Base-by-base conservation (phyloP, 2,888 invertebrate genomes). In the Drosophila ustulata region DNA sequence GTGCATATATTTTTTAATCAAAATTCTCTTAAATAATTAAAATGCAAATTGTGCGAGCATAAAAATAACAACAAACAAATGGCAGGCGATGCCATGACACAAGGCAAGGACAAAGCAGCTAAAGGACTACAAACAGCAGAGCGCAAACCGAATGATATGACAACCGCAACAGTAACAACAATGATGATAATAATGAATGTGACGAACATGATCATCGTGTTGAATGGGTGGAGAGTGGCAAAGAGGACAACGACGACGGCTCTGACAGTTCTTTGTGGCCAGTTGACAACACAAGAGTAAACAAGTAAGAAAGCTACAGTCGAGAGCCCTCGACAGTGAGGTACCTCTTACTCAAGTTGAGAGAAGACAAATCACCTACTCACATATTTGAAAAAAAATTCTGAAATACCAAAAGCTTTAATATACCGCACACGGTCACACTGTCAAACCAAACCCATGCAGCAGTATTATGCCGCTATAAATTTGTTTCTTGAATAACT, bases 1-100 rank as follows among this genome's bases (percentile, higher is more conserved):
- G 23, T 50, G 53, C 50, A 74, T 75, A 80, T 80, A 86, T 89
- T 84, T 90, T 90, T 90, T 91, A 91, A 91, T 91, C 90, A 91
- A 90, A 90, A 91, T 91, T 90, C 89, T 90, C 84, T 89, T 90
- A 88, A 90, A 91, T 91, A 91, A 91, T 90, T 90, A 89, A 91
- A 90, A 91, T 90, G 85, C 82, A 90, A 90, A 90, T 89, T 90
- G 87, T 80, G 82, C 65, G 88, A 83, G 73, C 67, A 83, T 75
- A 79, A 83, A 78, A 80, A 82, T 58, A 80, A 77, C 72, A 84
- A 81, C 82, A 79, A 72, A 66, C 80, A 78, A 75, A 78, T 73
- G 74, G 52, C 70, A 62, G 71, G 67, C 71, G 58, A 61, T 67
- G 65, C 59, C 57, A 62, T 43, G 46, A 61, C 61, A 55, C 65